A percentile compares a stretch with the other conserved stretches of the same genome.
These are phyloP conservation scores for Anarhynchus alexandrinus DNA, from an alignment of 2,113 vertebrate species.

Conservation along the genomic window DNA sequence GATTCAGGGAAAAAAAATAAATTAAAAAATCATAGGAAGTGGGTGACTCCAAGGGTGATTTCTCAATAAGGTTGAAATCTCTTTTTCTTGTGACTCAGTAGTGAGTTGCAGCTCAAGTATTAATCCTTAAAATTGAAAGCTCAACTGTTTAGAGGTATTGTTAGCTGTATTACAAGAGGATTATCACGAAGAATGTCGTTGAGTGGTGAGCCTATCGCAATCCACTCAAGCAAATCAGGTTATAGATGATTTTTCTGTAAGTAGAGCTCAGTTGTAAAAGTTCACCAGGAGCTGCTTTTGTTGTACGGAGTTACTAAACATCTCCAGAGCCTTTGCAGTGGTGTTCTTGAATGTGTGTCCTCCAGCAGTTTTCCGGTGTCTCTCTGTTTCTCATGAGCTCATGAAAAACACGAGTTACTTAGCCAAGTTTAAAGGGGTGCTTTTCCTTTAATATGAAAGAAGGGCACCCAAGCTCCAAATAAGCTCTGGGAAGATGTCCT, in stretches of 20 bases:
- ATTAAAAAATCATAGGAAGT: background rate
- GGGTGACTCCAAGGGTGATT: background rate
- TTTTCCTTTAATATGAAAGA: background rate
- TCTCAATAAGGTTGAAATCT: background rate
- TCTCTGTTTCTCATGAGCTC: background rate
- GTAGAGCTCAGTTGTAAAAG: background rate
- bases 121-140: conserved; percentile 2
- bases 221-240: background rate
- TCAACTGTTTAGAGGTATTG: background rate
- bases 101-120: background rate
- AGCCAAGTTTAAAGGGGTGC: background rate
- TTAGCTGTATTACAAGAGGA: background rate
- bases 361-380: background rate
- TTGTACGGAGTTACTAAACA: background rate
- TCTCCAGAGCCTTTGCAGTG: background rate
- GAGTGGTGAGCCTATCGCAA: background rate
- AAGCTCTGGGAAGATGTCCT: background rate
- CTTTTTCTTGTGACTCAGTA: background rate
- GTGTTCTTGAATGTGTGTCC: background rate
- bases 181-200: background rate
- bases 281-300: background rate
- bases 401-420: background rate
- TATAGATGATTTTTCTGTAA: background rate
- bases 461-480: background rate
- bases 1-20: background rate